Percentiles rank a stretch among this genome's conserved stretches.
These are phyloP conservation scores for Leptodactylus fallax DNA, from an alignment of 2,797 vertebrate species.

Conservation along the genomic window DNA sequence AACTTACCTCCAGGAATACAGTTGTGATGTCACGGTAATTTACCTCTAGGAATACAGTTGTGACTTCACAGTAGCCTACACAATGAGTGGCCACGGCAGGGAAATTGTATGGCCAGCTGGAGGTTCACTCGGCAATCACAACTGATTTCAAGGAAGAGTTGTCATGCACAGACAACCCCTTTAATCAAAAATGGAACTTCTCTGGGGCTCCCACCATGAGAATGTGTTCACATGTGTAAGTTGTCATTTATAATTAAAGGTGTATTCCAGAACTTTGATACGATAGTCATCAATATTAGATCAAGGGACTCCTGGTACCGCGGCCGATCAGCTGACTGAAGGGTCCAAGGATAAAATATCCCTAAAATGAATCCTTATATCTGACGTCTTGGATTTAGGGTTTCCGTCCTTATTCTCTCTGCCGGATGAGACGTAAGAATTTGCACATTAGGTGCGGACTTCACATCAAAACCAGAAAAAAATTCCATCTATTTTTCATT, in stretches of 20 bases:
- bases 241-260: background rate
- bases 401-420: conserved; percentile 2
- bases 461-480: conserved; percentile 52
- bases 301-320: background rate
- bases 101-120: too few relatives aligned
- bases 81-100: too few relatives aligned
- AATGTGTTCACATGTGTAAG: background rate
- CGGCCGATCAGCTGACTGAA: background rate
- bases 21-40: too few relatives aligned
- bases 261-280: background rate
- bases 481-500: conserved; percentile 64
- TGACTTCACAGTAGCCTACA: too few relatives aligned
- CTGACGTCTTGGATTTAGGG: background rate
- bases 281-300: background rate
- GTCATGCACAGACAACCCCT: too few relatives aligned
- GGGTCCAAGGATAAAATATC: too few relatives aligned
- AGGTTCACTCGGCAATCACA: too few relatives aligned
- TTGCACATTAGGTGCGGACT: conserved; percentile 53
- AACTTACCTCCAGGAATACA: too few relatives aligned
- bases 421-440: conserved; percentile 13
- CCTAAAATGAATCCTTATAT: background rate
- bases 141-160: too few relatives aligned
- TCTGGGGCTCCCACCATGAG: background rate
- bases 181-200: background rate
- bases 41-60: too few relatives aligned